These are phyloP conservation scores for Drosophila varians DNA, from an alignment of 1,140 invertebrate species.

Conservation along the genomic window DNA sequence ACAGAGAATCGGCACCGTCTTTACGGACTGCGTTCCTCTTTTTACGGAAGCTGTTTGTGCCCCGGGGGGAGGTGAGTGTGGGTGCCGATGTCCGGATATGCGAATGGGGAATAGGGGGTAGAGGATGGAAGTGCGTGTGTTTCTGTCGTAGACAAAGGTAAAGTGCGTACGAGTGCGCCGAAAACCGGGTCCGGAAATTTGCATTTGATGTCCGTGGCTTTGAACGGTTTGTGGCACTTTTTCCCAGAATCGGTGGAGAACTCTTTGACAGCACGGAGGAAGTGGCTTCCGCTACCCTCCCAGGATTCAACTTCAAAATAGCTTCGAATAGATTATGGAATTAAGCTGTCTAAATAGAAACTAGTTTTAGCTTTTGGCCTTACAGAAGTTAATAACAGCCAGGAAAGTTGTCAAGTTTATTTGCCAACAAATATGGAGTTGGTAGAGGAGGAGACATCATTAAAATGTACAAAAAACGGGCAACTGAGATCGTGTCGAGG, in stretches of 20 bases:
- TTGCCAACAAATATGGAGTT: neutral
- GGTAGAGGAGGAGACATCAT: neutral
- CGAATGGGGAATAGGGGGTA: no score
- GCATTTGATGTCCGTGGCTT: slow-evolving; percentile 42
- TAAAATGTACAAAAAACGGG: slow-evolving; percentile 32
- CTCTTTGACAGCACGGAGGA: neutral
- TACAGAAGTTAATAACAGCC: neutral
- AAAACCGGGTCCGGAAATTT: slow-evolving; percentile 33
- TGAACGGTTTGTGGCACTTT: slow-evolving; percentile 6
- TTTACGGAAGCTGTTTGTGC: slow-evolving; percentile 23
- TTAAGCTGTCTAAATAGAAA: no score
- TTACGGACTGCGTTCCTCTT: slow-evolving; percentile 13
- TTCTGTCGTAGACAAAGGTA: slow-evolving; percentile 60
- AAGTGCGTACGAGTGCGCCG: slow-evolving; percentile 42
- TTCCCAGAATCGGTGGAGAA: neutral
- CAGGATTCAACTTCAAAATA: neutral
- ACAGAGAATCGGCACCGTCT: slow-evolving; percentile 58
- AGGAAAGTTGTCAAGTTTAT: neutral
- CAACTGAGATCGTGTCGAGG: slow-evolving; percentile 19
- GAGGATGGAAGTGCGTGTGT: neutral
- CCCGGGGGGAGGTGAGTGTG: neutral
- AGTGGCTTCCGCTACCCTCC: neutral
- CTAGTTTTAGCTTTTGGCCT: neutral
- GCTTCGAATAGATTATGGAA: no score
- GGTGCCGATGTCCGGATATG: neutral